These are phyloP conservation scores for Lonchura striata DNA, from an alignment of 2,113 vertebrate species.

Conservation along the genomic window DNA sequence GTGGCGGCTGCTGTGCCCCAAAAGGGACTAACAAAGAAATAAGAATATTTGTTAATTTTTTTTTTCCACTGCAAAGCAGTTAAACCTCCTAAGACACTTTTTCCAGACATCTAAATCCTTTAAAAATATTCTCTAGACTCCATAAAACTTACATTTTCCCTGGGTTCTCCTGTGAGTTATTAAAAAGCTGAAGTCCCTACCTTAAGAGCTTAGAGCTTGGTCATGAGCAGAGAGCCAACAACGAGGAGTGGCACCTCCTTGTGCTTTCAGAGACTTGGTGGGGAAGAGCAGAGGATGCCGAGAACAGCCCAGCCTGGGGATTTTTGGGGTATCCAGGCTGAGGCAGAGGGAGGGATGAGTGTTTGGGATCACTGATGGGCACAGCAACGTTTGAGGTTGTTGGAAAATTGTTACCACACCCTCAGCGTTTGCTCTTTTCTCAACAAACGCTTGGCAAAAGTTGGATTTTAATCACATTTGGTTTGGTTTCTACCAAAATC, in stretches of 20 bases:
- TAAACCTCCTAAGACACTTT: conserved; percentile 63
- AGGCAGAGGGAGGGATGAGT: neutral
- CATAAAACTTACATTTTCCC: conserved; percentile 60
- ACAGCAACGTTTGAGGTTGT: fast-evolving
- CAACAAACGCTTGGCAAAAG: neutral
- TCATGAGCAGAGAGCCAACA: conserved; percentile 51
- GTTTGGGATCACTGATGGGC: neutral
- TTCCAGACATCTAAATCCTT: conserved; percentile 67
- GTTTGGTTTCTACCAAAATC: neutral
- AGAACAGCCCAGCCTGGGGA: neutral
- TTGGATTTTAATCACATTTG: neutral
- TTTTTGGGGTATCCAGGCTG: neutral
- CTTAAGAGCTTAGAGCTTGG: conserved; percentile 48
- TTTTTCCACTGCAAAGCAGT: conserved; percentile 49
- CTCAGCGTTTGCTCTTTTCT: neutral
- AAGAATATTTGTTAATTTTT: conserved; percentile 48
- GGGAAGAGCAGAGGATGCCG: neutral
- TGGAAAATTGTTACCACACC: neutral
- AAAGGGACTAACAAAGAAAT: conserved; percentile 47
- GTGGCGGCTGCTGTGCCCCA: neutral
- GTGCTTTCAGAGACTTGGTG: neutral
- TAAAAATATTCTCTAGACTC: conserved; percentile 69
- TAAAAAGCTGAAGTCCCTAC: conserved; percentile 53
- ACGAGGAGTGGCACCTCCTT: neutral
- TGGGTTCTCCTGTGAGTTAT: conserved; percentile 47